These are phyloP conservation scores for Amniataba percoides DNA, from an alignment of 2,797 vertebrate genomes.

Conservation along the genomic window DNA sequence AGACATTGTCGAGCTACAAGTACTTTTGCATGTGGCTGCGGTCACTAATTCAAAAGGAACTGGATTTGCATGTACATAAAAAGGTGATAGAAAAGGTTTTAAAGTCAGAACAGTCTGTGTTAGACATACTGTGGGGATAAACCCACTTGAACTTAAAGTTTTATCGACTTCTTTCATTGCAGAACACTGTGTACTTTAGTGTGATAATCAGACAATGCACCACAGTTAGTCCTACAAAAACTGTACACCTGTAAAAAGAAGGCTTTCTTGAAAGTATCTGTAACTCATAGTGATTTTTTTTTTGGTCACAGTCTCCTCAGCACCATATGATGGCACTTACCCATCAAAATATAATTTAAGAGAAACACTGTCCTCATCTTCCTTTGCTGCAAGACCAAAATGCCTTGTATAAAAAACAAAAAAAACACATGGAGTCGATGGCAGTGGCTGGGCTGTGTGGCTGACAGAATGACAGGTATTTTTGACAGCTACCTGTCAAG, in stretches of 20 bases:
- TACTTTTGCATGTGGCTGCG: background rate
- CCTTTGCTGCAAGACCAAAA: conserved; percentile 31
- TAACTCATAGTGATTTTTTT: background rate
- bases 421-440: conserved; percentile 26
- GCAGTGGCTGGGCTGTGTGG: conserved; percentile 44
- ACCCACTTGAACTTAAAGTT: conserved; percentile 17
- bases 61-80: conserved; percentile 55
- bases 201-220: background rate
- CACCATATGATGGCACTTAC: conserved; percentile 9
- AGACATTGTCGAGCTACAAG: conserved; percentile 26
- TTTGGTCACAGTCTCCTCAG: conserved; percentile 7
- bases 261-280: background rate
- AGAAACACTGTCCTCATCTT: conserved; percentile 21
- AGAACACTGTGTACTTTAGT: background rate
- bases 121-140: conserved; percentile 2
- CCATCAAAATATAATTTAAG: conserved; percentile 34
- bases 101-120: background rate
- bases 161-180: background rate
- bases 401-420: background rate
- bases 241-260: background rate
- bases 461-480: conserved; percentile 70
- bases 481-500: conserved; percentile 73
- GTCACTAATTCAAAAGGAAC: conserved; percentile 32
- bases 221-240: conserved; percentile 2
- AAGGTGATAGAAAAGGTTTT: conserved; percentile 24